phyloP scores from a whole-genome alignment of 92 coral and sea anemone genomes.

The Phymanthus crucifer region DNA sequence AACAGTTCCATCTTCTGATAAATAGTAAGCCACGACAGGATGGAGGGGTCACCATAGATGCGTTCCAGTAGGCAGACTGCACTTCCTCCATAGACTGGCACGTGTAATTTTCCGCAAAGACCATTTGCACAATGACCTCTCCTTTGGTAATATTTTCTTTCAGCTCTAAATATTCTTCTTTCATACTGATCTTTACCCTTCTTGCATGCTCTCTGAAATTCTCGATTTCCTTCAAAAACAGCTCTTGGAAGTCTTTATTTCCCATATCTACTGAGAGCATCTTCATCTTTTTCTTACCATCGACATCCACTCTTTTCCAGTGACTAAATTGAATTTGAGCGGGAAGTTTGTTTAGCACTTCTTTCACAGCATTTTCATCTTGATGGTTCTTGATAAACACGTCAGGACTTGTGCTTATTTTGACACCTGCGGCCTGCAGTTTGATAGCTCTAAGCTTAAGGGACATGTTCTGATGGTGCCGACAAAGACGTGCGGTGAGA shows the following conservation, averaged over 20 bases:
- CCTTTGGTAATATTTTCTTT: constrained; percentile 17
- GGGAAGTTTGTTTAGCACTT: constrained; percentile 1
- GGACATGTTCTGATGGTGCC: constrained; percentile 42
- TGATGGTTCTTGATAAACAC: constrained; percentile 29
- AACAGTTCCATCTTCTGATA: neutral
- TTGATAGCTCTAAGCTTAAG: constrained; percentile 29
- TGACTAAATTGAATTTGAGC: constrained; percentile 27
- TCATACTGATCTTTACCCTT: too few species aligned
- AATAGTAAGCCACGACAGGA: constrained; percentile 43
- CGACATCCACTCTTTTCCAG: constrained; percentile 46
- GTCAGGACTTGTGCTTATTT: constrained; percentile 27
- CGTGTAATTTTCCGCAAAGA: constrained; percentile 36
- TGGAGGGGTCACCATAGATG: constrained; percentile 44
- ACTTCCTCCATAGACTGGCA: constrained; percentile 27
- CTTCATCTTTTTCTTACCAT: constrained; percentile 49
- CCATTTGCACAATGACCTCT: constrained; percentile 30
- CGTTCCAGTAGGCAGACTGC: constrained; percentile 64
- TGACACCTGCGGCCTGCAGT: constrained; percentile 4
- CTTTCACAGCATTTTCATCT: neutral
- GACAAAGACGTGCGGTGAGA: constrained; percentile 35
- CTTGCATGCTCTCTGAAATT: neutral
- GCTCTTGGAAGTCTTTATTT: too few species aligned
- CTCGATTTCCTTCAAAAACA: neutral
- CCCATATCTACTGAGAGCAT: too few species aligned
- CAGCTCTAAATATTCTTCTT: too few species aligned